Evolutionary conservation across 2,113 vertebrate species (phyloP).

Genomic region (Urocynchramus pylzowi): DNA sequence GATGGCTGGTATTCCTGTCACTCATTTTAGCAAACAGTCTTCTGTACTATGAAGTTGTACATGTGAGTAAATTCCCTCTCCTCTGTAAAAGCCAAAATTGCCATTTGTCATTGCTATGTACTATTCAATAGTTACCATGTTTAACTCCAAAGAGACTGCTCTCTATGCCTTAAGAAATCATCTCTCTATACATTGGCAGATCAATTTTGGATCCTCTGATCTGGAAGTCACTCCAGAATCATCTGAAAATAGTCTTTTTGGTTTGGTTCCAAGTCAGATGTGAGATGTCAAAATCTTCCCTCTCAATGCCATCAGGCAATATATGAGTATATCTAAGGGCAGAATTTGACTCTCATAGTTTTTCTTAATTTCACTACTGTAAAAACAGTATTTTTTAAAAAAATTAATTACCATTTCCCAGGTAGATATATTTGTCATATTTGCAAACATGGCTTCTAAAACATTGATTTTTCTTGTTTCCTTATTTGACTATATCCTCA

Average conservation of each 20-base stretch:
- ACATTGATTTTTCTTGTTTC: not conserved
- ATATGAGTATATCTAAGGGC: not conserved
- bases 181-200: not conserved
- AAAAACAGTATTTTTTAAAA: not conserved
- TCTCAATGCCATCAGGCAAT: not conserved
- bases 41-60: not conserved
- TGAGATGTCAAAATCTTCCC: not conserved
- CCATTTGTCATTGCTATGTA: not conserved
- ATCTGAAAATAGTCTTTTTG: slow-evolving; percentile 8
- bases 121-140: not conserved
- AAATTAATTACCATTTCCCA: not conserved
- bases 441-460: not conserved
- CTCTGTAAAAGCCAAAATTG: not conserved
- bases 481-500: not conserved
- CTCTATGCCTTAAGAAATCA: not conserved
- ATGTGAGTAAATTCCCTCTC: not conserved
- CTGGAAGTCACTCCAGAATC: not conserved
- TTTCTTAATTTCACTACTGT: not conserved
- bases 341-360: not conserved
- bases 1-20: not conserved
- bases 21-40: not conserved
- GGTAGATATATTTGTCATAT: not conserved
- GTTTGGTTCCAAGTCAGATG: not conserved
- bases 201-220: not conserved
- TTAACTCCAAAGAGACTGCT: not conserved